Evolutionary conservation across 1,140 invertebrate genomes (phyloP).

Genomic region (Zaprionus taronus): DNA sequence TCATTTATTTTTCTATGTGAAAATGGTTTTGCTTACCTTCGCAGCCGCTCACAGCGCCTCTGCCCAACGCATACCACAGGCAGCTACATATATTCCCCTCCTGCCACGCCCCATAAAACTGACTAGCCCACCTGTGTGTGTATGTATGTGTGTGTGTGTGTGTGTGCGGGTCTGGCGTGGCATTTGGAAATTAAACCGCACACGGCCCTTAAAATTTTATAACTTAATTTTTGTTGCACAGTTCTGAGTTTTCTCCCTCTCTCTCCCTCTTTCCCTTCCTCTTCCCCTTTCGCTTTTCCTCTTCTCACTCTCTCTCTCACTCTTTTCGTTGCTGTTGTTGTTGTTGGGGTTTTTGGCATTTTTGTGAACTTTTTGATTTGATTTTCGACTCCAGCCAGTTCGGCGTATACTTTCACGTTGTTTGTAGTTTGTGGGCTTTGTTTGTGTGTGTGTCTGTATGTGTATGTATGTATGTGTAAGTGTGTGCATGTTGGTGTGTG

Average conservation of each 20-base stretch:
- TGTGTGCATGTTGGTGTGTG: not conserved
- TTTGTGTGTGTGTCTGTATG: slow-evolving; percentile 7
- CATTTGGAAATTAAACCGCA: slow-evolving; percentile 78
- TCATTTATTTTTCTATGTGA: not conserved
- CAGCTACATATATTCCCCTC: not conserved
- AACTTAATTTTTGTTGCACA: slow-evolving; percentile 76
- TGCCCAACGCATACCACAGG: not conserved
- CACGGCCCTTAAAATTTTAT: slow-evolving; percentile 81
- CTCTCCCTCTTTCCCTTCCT: not conserved
- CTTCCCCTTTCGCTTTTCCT: not conserved
- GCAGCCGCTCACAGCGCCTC: not conserved
- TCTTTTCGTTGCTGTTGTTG: slow-evolving; percentile 3
- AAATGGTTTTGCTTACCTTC: not conserved
- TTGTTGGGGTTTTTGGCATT: slow-evolving; percentile 64
- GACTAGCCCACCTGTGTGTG: slow-evolving; percentile 53
- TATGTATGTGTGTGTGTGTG: slow-evolving; percentile 13
- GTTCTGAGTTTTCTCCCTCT: slow-evolving; percentile 23
- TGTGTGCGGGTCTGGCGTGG: slow-evolving; percentile 56
- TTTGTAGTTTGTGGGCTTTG: slow-evolving; percentile 18
- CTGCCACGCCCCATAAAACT: slow-evolving; percentile 40
- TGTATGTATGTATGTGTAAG: not conserved
- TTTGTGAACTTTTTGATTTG: slow-evolving; percentile 82
- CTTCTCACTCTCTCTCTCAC: not conserved
- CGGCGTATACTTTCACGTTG: slow-evolving; percentile 40
- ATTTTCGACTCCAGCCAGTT: slow-evolving; percentile 56